Percentiles rank a stretch among this genome's conserved stretches.
Conservation (phyloP, 1,140 invertebrate species). For the Gerris buenoi region DNA sequence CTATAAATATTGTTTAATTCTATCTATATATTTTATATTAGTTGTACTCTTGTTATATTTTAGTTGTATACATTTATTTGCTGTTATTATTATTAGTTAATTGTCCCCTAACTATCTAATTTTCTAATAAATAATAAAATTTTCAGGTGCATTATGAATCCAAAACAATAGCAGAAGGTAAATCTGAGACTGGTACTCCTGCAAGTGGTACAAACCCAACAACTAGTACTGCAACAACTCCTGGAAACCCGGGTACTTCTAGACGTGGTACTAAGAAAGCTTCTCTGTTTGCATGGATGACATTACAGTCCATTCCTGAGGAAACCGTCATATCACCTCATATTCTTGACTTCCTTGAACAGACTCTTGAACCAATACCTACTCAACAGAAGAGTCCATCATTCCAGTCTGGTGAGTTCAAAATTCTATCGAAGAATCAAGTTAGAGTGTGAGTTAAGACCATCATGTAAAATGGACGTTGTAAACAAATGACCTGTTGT, state of each 20-base stretch:
- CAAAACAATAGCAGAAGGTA: conserved; percentile 50
- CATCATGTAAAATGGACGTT: too few species aligned
- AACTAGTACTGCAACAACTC: not conserved
- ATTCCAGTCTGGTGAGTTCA: conserved; percentile 8
- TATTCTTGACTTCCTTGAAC: conserved; percentile 85
- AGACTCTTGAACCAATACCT: conserved; percentile 84
- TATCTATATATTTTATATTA: too few species aligned
- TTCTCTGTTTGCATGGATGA: conserved; percentile 87
- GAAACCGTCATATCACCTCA: conserved; percentile 90
- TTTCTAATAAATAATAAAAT: too few species aligned
- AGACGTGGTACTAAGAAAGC: conserved; percentile 69
- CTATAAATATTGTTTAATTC: too few species aligned
- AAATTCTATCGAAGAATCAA: too few species aligned
- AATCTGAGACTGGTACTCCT: conserved; percentile 22
- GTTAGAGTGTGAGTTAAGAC: too few species aligned
- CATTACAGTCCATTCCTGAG: conserved; percentile 86
- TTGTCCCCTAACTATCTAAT: too few species aligned
- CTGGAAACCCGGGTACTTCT: conserved; percentile 18
- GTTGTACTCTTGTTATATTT: not conserved
- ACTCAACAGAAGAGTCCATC: conserved; percentile 28
- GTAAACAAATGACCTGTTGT: too few species aligned
- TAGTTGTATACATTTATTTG: not conserved
- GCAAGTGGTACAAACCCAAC: not conserved
- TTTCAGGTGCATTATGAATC: conserved; percentile 80
- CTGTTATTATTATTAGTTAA: conserved; percentile 10